These are phyloP conservation scores for Cheirogaleus major DNA, from an alignment of 2,797 vertebrate genomes.

Conservation along the genomic window DNA sequence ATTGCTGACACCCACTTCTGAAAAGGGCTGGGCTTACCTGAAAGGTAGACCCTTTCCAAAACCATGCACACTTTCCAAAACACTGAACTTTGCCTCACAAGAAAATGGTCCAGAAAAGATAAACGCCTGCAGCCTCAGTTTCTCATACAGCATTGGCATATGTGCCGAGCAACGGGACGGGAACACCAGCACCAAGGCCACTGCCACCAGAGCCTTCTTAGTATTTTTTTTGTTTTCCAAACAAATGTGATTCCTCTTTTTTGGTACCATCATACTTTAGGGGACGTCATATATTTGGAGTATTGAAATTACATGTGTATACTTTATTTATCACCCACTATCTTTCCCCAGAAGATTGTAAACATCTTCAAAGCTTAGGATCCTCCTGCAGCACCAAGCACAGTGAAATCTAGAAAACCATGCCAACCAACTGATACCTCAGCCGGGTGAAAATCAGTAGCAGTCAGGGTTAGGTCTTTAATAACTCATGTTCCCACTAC, in stretches of 20 bases:
- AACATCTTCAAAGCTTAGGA: not conserved
- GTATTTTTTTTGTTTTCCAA: not conserved
- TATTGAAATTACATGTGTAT: accelerated
- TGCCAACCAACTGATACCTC: too few relatives aligned
- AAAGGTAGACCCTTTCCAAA: not conserved
- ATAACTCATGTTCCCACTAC: not conserved
- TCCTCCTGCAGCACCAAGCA: not conserved
- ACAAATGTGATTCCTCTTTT: not conserved
- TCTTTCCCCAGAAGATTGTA: too few relatives aligned
- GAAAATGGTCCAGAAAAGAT: not conserved
- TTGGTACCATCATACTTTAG: accelerated
- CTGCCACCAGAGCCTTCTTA: not conserved
- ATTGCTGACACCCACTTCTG: not conserved
- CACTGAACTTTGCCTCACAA: not conserved
- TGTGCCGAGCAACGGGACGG: accelerated
- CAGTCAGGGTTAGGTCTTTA: not conserved
- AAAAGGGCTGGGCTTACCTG: not conserved
- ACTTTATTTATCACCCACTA: too few relatives aligned
- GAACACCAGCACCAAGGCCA: not conserved
- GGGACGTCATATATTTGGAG: accelerated
- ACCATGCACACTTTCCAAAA: not conserved
- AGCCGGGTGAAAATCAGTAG: not conserved
- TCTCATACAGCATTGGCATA: not conserved
- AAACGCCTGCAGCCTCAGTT: accelerated
- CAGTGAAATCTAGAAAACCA: not conserved